phyloP scores from a whole-genome alignment of 2,113 vertebrate genomes.

The Calonectris borealis region DNA sequence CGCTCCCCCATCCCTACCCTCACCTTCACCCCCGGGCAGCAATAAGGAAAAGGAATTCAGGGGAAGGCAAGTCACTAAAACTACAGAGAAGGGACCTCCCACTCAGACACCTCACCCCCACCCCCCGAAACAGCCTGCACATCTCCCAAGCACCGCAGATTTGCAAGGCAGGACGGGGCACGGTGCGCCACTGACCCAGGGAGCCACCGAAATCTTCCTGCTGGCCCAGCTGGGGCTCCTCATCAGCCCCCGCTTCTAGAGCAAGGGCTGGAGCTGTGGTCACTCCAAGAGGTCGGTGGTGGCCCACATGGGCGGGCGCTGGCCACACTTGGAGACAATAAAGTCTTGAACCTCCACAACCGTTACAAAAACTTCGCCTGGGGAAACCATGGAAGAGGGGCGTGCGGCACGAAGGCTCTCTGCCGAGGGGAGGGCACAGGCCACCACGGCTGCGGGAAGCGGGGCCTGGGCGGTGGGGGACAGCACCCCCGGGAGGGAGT shows the following conservation, averaged over 20 bases:
- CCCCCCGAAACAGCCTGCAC: not conserved
- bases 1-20: constrained; percentile 10
- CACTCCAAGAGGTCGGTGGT: accelerated
- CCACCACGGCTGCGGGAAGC: not conserved
- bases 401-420: not conserved
- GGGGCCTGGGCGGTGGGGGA: not conserved
- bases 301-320: not conserved
- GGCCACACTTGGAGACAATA: not conserved
- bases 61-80: constrained; percentile 17
- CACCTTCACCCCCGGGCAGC: constrained; percentile 40
- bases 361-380: not conserved
- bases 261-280: accelerated
- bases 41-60: constrained; percentile 34
- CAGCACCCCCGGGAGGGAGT: not conserved
- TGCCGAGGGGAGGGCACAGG: not conserved
- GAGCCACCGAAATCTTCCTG: not conserved
- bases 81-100: constrained; percentile 51
- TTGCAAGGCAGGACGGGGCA: not conserved
- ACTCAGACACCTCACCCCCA: constrained; percentile 39
- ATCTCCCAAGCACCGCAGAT: not conserved
- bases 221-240: not conserved
- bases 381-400: not conserved
- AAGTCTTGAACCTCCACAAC: not conserved
- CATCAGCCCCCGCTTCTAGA: not conserved
- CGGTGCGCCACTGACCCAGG: accelerated